Conservation (phyloP, 2,797 vertebrate genomes). For the Xiphorhynchus erythropygius region DNA sequence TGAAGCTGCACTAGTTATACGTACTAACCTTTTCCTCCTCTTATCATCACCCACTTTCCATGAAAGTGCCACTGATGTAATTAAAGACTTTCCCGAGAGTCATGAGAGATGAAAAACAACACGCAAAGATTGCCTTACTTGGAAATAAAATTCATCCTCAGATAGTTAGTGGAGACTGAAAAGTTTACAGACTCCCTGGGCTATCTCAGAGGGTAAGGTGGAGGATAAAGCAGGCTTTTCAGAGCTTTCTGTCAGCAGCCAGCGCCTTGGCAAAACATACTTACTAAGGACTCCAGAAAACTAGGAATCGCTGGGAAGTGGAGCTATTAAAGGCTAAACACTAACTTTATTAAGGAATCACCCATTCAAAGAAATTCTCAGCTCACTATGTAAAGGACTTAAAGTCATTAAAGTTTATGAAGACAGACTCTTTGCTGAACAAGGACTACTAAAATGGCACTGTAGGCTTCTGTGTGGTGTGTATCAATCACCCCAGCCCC, state of each 20-base stretch:
- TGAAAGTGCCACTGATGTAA: neutral
- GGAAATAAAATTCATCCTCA: neutral
- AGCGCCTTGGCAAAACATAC: neutral
- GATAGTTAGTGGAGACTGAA: neutral
- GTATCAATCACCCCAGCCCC: neutral
- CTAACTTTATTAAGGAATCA: neutral
- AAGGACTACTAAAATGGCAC: neutral
- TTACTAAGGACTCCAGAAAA: neutral
- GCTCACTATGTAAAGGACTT: neutral
- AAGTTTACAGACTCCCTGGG: neutral
- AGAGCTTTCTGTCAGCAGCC: neutral
- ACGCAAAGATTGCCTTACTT: neutral
- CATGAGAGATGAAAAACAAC: neutral
- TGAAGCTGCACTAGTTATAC: neutral
- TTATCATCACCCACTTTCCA: neutral
- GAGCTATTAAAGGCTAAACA: neutral
- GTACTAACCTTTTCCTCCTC: neutral
- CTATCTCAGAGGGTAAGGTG: neutral
- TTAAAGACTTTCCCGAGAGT: neutral
- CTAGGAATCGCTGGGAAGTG: neutral
- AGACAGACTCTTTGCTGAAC: neutral
- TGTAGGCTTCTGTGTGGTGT: neutral
- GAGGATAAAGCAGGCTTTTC: neutral
- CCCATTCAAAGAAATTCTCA: neutral
- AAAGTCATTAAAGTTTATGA: neutral